phyloP scores from a whole-genome alignment of 2,888 invertebrate genomes.

The Polylopha cassiicola region DNA sequence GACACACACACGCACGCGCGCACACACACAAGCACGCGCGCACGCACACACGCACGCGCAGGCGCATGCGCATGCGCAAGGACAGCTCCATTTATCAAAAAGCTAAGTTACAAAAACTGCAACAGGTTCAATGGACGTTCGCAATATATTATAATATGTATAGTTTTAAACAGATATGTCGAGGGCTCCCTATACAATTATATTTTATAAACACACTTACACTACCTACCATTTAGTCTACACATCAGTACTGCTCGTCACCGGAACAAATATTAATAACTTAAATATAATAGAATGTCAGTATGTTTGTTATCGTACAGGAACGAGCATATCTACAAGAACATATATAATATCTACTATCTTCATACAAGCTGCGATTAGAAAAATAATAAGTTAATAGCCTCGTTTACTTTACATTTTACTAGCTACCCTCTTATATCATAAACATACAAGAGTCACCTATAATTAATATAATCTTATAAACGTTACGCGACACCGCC shows the following conservation, averaged over 20 bases:
- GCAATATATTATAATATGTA: slow-evolving; percentile 29
- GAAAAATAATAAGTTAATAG: slow-evolving; percentile 46
- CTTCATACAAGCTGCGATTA: slow-evolving; percentile 28
- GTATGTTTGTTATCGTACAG: slow-evolving; percentile 33
- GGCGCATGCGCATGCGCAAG: too few relatives aligned
- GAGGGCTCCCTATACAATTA: slow-evolving; percentile 38
- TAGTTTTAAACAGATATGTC: slow-evolving; percentile 38
- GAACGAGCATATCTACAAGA: slow-evolving; percentile 47
- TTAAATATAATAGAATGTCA: slow-evolving; percentile 19
- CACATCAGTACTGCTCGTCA: slow-evolving; percentile 51
- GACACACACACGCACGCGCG: slow-evolving; percentile 25
- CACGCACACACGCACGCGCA: too few relatives aligned
- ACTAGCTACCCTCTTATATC: slow-evolving; percentile 27
- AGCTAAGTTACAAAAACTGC: slow-evolving; percentile 27
- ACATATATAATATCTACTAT: slow-evolving; percentile 27
- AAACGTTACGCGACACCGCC: slow-evolving; percentile 18
- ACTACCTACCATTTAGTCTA: slow-evolving; percentile 28
- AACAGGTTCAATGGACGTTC: slow-evolving; percentile 32
- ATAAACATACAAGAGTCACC: slow-evolving; percentile 20
- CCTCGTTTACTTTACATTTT: slow-evolving; percentile 30
- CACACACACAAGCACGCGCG: too few relatives aligned
- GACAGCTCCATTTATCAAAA: slow-evolving; percentile 13
- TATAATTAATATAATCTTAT: slow-evolving; percentile 16
- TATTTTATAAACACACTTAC: slow-evolving; percentile 46
- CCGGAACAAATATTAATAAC: slow-evolving; percentile 24